phyloP scores from a whole-genome alignment of 2,888 invertebrate species.

The Vannuccia rotundouncinata region DNA sequence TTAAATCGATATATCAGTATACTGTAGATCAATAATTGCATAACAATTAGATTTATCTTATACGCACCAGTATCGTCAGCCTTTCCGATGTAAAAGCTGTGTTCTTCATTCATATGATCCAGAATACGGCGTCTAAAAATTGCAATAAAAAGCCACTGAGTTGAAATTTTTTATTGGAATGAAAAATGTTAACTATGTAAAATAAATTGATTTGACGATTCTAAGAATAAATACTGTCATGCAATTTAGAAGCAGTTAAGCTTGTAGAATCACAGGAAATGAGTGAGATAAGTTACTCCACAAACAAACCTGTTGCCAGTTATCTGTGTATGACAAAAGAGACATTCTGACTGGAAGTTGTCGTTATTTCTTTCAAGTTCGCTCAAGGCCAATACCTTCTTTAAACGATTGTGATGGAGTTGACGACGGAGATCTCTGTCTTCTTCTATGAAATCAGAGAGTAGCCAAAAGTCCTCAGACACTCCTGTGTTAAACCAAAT shows the following conservation, averaged over 20 bases:
- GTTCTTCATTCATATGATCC: not conserved
- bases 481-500: too few species aligned
- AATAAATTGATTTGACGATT: too few species aligned
- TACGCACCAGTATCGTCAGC: not conserved
- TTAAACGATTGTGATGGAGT: not conserved
- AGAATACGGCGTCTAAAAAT: not conserved
- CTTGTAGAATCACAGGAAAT: too few species aligned
- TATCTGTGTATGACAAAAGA: not conserved
- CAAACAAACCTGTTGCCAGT: not conserved
- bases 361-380: not conserved
- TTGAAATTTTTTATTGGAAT: not conserved
- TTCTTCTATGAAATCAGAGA: not conserved
- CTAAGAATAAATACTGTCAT: too few species aligned
- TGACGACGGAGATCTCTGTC: not conserved
- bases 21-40: not conserved
- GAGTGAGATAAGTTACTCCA: not conserved
- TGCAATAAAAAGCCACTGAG: not conserved
- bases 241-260: too few species aligned
- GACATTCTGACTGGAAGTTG: not conserved
- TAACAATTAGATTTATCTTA: too few species aligned
- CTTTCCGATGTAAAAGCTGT: not conserved
- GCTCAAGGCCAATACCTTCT: not conserved
- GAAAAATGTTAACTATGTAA: not conserved
- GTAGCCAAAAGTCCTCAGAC: not conserved
- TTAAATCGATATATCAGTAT: not conserved